Conservation (phyloP, 2,797 vertebrate genomes). For the Emys orbicularis region DNA sequence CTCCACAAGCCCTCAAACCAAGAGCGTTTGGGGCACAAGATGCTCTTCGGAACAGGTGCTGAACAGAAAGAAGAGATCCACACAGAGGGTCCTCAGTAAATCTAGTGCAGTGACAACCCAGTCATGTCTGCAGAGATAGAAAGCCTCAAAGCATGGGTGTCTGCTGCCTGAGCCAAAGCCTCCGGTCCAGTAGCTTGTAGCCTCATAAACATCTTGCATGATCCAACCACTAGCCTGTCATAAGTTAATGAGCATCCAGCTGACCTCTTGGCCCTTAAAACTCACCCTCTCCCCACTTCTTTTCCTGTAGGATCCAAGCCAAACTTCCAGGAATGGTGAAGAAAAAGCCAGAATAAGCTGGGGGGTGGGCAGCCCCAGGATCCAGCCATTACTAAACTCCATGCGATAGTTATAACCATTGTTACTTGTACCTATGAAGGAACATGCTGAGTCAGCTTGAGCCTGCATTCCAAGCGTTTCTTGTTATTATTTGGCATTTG, state of each 20-base stretch:
- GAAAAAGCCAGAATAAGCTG: conserved; percentile 88
- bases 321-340: conserved; percentile 88
- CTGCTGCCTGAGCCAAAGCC: neutral
- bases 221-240: neutral
- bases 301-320: conserved; percentile 87
- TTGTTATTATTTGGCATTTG: conserved; percentile 24
- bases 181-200: neutral
- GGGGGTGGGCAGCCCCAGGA: conserved; percentile 55
- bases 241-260: neutral
- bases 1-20: neutral
- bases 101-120: neutral
- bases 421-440: conserved; percentile 66
- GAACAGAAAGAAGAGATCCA: neutral
- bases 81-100: neutral
- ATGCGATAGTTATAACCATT: conserved; percentile 60
- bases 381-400: conserved; percentile 49
- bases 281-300: neutral
- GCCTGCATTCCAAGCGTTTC: conserved; percentile 67
- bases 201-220: neutral
- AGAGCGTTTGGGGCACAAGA: neutral
- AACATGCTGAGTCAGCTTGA: conserved; percentile 65
- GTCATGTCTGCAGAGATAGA: neutral
- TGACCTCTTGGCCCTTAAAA: neutral
- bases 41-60: neutral
- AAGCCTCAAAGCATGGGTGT: neutral